Evolutionary conservation across 2,888 invertebrate genomes (phyloP), one percentile per base, ranked within the genome.

Genomic region (Chrysolina haemoptera): DNA sequence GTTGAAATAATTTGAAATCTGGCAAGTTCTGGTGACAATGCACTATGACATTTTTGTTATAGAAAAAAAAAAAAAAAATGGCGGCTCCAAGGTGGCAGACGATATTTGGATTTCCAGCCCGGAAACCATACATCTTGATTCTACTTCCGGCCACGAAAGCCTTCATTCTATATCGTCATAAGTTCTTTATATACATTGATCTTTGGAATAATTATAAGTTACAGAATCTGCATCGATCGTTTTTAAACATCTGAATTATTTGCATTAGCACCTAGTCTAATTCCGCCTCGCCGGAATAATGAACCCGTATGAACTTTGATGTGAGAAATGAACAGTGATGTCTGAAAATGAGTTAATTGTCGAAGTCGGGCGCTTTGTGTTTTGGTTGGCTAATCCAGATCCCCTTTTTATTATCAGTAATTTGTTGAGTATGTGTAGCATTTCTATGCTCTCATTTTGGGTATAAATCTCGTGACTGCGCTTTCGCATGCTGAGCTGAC

Each of bases 221-320:
- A 4, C 5, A 20, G 11, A 20, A 11, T 11, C 11, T 20, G 20
- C 18, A 53, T 53, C 53, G 53, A 53, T 20, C 20, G 53, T 53
- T 53, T 18, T 53, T 48, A 20, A 2, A 53, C 20, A 12, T 12
- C 12, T 22, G 53, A 53, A 18, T 12, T 53, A 20, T 14, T 53
- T 20, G 16, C 20, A 11, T 71, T 74, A 64, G 68, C 74, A 71
- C 74, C 74, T 74, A 74, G 43, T 40, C 46, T 74, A 74, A 74
- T 68, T 70, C 63, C 63, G 62, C 35, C 66, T 14, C 27, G 67
- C 59, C 72, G 74, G 83, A 86, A 88, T 87, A 88, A 88, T 87
- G 87, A 86, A 85, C 88, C 88, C 87, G 85, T 86, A 88, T 88
- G 86, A 85, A 86, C 88, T 88, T 88, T 88, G 88, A 87, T 86